phyloP scores from a whole-genome alignment of 2,888 invertebrate species.

The Pyrochroa serraticornis region DNA sequence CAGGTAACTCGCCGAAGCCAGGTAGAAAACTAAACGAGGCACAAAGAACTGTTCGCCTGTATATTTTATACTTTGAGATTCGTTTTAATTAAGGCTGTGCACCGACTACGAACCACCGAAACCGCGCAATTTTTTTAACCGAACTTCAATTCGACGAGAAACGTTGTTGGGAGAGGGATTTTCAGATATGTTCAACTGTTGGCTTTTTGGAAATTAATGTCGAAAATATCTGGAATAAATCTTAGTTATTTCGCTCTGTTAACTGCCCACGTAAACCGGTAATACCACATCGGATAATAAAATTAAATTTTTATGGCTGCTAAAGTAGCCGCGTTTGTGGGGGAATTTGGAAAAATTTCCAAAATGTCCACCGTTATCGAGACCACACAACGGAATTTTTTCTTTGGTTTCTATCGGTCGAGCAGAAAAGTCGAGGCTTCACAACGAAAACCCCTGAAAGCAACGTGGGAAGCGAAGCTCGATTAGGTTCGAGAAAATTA shows the following conservation, averaged over 20 bases:
- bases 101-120: not conserved
- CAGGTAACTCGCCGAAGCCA: slow-evolving; percentile 47
- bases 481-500: too few relatives aligned
- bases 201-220: too few relatives aligned
- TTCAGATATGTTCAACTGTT: too few relatives aligned
- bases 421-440: too few relatives aligned
- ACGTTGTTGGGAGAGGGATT: too few relatives aligned
- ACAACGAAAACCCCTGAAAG: too few relatives aligned
- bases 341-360: not conserved
- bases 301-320: slow-evolving; percentile 18
- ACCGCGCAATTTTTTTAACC: slow-evolving; percentile 3
- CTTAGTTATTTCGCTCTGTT: slow-evolving; percentile 1
- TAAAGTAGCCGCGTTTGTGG: slow-evolving; percentile 5
- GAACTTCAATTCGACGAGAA: not conserved
- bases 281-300: slow-evolving; percentile 14
- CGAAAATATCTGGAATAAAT: too few relatives aligned
- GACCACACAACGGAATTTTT: too few relatives aligned
- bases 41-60: slow-evolving; percentile 17
- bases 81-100: slow-evolving; percentile 19
- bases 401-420: too few relatives aligned
- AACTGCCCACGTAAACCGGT: slow-evolving; percentile 15
- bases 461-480: too few relatives aligned
- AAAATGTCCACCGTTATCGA: too few relatives aligned
- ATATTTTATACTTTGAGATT: slow-evolving; percentile 26
- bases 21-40: slow-evolving; percentile 26